Base-by-base conservation (phyloP, 2,888 invertebrate species). In the Xanthorhoe designata region DNA sequence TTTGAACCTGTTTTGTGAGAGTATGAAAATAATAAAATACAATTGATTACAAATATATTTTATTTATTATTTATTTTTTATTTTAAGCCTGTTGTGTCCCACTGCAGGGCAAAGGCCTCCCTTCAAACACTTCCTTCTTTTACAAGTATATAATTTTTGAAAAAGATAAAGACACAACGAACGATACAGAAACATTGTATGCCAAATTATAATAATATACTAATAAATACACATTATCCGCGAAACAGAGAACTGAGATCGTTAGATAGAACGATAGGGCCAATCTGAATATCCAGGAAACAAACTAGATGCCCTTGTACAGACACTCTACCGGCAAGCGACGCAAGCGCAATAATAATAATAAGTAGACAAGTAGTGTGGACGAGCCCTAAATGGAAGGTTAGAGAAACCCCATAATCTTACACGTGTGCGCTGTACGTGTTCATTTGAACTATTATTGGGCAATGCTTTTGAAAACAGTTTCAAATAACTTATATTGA, bases 261-360 rank as follows among this genome's bases (percentile, higher is more conserved):
- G 51, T 66, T 75, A 78, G 68, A 75, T 77, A 74, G 64, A 76
- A 69, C 68, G 74, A 77, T 82, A 79, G 79, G 84, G 78, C 79
- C 82, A 80, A 81, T 79, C 75, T 80, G 62, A 49, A 83, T 68
- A 68, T 82, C 77, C 90, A 91, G 91, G 91, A 92, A 92, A 83
- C 82, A 76, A 83, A 91, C 81, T 78, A 80, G 91, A 73, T 80
- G 91, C 91, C 91, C 91, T 92, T 91, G 91, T 83, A 76, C 54
- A 76, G 76, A 17, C 49, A 24, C 73, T 73, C 64, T 57, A 63
- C 64, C 64, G 66, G 59, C 58, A 52, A 53, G 73, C 75, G 73
- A 82, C 80, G 82, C 82, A 76, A 70, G 64, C 70, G 70, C 77
- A 78, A 80, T 80, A 77, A 71, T 72, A 79, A 24, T 24, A 24